These are phyloP conservation scores for Papilio helenus DNA, from an alignment of 1,140 invertebrate species.

Conservation along the genomic window DNA sequence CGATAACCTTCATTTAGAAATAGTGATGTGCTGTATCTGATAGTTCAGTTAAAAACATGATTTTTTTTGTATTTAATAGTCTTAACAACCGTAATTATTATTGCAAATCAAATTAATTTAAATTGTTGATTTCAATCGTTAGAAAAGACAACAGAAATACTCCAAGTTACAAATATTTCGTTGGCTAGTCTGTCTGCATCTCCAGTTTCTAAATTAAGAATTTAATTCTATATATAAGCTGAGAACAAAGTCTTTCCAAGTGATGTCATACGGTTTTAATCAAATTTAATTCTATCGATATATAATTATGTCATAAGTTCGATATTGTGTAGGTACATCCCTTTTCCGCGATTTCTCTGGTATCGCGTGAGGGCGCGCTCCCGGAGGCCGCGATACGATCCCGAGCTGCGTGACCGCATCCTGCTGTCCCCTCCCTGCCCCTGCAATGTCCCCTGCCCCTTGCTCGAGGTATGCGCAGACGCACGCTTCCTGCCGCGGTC, in stretches of 20 bases:
- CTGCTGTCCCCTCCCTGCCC: slow-evolving; percentile 47
- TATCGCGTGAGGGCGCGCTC: slow-evolving; percentile 56
- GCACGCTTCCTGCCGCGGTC: slow-evolving; percentile 15
- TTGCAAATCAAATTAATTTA: too few relatives aligned
- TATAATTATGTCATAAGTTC: slow-evolving; percentile 1
- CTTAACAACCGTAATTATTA: too few relatives aligned
- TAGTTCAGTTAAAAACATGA: too few relatives aligned
- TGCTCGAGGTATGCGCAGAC: slow-evolving; percentile 26
- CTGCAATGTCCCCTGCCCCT: neutral
- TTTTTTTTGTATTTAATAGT: too few relatives aligned
- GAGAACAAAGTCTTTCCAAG: neutral
- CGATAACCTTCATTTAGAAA: neutral
- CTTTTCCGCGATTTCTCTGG: slow-evolving; percentile 50
- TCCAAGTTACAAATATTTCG: too few relatives aligned
- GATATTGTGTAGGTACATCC: slow-evolving; percentile 23
- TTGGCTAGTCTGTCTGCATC: too few relatives aligned
- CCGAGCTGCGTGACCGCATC: slow-evolving; percentile 75
- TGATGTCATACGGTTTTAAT: too few relatives aligned
- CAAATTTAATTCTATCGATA: too few relatives aligned
- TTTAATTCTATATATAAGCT: too few relatives aligned
- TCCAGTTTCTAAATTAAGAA: too few relatives aligned
- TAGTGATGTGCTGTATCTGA: slow-evolving; percentile 21
- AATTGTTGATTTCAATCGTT: too few relatives aligned
- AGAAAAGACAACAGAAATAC: too few relatives aligned
- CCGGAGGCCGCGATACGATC: slow-evolving; percentile 63